Evolutionary conservation across 2,797 vertebrate genomes (phyloP).

Genomic region (Gouania willdenowi): DNA sequence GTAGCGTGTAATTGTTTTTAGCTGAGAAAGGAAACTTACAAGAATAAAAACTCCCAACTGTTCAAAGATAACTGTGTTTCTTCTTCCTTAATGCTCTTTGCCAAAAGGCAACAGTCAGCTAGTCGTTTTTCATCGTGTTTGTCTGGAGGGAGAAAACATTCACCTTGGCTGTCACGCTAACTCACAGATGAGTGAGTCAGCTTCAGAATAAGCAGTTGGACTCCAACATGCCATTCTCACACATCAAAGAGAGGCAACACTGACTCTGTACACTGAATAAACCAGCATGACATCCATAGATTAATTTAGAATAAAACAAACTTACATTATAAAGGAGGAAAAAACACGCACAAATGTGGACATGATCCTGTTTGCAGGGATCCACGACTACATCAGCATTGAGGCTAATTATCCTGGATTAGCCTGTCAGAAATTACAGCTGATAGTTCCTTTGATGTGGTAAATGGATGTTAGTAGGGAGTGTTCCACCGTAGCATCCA

Average conservation of each 20-base stretch:
- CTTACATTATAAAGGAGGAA: slow-evolving; percentile 1
- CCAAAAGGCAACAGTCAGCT: slow-evolving; percentile 36
- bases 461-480: slow-evolving; percentile 17
- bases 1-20: slow-evolving; percentile 11
- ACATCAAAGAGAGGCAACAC: slow-evolving; percentile 53
- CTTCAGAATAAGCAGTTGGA: slow-evolving; percentile 24
- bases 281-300: neutral
- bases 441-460: slow-evolving; percentile 36
- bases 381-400: neutral
- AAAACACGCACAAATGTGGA: too few relatives aligned
- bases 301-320: neutral
- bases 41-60: slow-evolving; percentile 20
- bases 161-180: slow-evolving; percentile 61
- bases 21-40: neutral
- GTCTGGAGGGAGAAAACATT: slow-evolving; percentile 45
- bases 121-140: slow-evolving; percentile 48
- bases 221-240: slow-evolving; percentile 36
- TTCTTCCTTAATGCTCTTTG: slow-evolving; percentile 14
- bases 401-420: slow-evolving; percentile 19
- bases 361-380: neutral
- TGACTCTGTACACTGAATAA: slow-evolving; percentile 29
- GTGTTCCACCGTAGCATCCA: slow-evolving; percentile 1
- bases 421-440: slow-evolving; percentile 15
- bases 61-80: slow-evolving; percentile 19
- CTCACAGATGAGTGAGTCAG: slow-evolving; percentile 38